Base-by-base conservation (phyloP, 2,888 invertebrate genomes). In the Physocephala rufipes region DNA sequence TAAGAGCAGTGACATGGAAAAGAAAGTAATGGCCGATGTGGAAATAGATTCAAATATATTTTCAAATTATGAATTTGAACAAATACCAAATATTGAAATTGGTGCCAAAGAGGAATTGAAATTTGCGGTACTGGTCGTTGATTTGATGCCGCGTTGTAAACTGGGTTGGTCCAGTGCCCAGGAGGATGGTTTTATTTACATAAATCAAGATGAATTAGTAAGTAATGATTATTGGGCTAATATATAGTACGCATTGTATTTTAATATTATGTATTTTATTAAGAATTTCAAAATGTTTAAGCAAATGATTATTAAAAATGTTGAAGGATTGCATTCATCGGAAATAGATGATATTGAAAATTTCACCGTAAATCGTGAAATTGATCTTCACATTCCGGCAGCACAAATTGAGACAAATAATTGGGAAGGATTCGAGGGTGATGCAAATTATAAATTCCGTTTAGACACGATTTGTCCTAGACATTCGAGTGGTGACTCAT, bases 161-260 rank as follows among this genome's bases (percentile, higher is more conserved):
- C 68, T 72, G 13, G 75, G 76, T 51, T 76, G 76, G 76, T 53
- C 74, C 4, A 75, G 75, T 73, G 75, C 75, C 12, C 76, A 76
- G 16, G 76, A 76, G 59, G 75, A 76, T 43, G 76, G 76, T 28
- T 76, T 75, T 47, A 49, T 69, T n/a, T 70, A 74, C 24, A 76
- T 76, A 66, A 73, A 72, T 28, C 70, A 70, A 15, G 75, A 73
- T 13, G 61, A 71, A n/a, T 58, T 75, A 1, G 76, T 74, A 65
- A 74, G 73, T 59, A 28, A 12, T 49, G 24, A 26, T 49, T 49
- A 19, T n/a, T 4, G 16, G 28, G 2, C 12, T 5, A 24, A 15
- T 21, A 21, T 55, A 55, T 53, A 19, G 13, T 24, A 55, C 16
- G 13, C 19, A 49, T 21, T 53, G 21, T 21, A 1, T 21, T 12